phyloP scores from a whole-genome alignment of 2,113 vertebrate species.

The Ondatra zibethicus region DNA sequence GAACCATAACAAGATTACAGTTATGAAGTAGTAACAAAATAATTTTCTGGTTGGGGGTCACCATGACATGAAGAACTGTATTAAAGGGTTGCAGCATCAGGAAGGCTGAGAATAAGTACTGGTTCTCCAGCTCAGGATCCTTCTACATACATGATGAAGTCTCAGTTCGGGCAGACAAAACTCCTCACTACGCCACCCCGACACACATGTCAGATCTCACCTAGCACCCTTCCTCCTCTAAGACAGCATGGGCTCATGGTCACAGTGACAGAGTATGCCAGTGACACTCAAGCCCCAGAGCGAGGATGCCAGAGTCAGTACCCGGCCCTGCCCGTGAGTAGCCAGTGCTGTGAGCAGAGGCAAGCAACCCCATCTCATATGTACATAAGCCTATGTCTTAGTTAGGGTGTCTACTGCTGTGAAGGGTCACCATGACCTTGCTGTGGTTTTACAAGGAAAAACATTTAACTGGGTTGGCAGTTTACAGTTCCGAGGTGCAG shows the following conservation, averaged over 20 bases:
- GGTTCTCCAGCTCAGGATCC: not conserved
- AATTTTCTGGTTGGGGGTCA: not conserved
- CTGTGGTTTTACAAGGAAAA: no score
- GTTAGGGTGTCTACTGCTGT: not conserved
- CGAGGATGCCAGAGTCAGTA: not conserved
- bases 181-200: not conserved
- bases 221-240: not conserved
- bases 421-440: not conserved
- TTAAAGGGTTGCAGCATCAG: not conserved
- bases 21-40: not conserved
- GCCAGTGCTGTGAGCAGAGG: not conserved
- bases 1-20: not conserved
- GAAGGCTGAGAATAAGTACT: not conserved
- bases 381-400: not conserved
- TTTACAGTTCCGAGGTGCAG: no score
- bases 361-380: not conserved
- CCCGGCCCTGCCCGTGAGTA: not conserved
- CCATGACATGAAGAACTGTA: not conserved
- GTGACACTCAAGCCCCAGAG: not conserved
- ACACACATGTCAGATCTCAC: rapidly evolving
- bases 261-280: not conserved
- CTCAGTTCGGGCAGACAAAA: not conserved
- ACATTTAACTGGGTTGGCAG: no score
- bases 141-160: not conserved
- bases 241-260: rapidly evolving